These are phyloP conservation scores for Grallaria varia DNA, from an alignment of 2,113 vertebrate species.

Conservation along the genomic window DNA sequence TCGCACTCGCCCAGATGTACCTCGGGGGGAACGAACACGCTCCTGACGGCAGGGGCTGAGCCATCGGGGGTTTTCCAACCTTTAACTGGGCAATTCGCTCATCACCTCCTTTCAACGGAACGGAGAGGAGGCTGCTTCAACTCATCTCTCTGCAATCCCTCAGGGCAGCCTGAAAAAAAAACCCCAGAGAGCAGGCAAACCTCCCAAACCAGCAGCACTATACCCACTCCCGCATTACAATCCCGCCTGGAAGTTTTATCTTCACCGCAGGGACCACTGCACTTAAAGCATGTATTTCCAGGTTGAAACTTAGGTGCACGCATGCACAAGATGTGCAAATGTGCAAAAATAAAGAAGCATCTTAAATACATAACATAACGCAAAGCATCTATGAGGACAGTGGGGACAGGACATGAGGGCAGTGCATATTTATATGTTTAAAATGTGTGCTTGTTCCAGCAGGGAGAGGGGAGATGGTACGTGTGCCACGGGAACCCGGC, in stretches of 20 bases:
- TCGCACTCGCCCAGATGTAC: accelerated
- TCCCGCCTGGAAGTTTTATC: not conserved
- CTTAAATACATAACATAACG: not conserved
- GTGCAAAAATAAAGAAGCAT: accelerated
- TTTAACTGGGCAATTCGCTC: not conserved
- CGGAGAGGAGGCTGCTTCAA: accelerated
- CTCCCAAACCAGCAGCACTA: not conserved
- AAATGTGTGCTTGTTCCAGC: not conserved
- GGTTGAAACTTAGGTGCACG: accelerated
- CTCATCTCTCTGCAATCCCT: not conserved
- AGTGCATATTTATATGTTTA: accelerated
- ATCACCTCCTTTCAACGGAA: not conserved
- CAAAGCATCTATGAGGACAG: not conserved
- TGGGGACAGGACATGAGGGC: accelerated
- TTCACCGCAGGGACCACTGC: not conserved
- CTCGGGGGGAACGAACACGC: not conserved
- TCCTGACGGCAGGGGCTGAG: accelerated
- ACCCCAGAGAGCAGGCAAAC: not conserved
- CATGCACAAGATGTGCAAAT: accelerated
- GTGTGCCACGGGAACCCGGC: not conserved
- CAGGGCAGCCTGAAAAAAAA: not conserved
- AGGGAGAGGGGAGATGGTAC: not conserved
- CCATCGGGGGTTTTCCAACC: not conserved
- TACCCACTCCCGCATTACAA: too few relatives aligned
- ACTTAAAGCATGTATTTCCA: not conserved